These are phyloP conservation scores for Kradibia gibbosae DNA, from an alignment of 1,140 invertebrate species.

Conservation along the genomic window DNA sequence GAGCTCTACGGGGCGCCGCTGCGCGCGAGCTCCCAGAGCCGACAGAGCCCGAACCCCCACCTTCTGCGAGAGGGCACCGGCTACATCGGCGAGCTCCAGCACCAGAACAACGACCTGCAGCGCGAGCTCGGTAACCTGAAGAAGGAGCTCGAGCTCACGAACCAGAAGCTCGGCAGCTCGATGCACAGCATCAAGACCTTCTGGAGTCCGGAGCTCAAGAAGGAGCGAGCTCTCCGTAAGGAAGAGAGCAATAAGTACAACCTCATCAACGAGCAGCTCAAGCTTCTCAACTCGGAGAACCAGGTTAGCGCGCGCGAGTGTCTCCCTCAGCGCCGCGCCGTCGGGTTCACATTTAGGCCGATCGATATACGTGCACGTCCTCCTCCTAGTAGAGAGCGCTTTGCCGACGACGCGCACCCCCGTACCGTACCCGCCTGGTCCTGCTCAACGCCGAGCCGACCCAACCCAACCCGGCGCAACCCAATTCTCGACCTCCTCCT, in stretches of 20 bases:
- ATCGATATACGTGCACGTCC: slow-evolving; percentile 62
- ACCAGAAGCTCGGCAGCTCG: slow-evolving; percentile 97
- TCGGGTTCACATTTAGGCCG: slow-evolving; percentile 64
- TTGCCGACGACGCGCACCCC: neutral
- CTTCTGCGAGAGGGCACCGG: slow-evolving; percentile 70
- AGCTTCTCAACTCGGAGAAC: slow-evolving; percentile 96
- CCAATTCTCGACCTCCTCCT: too few relatives aligned
- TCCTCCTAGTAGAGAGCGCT: slow-evolving; percentile 32
- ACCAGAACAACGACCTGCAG: slow-evolving; percentile 95
- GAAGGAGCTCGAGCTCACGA: slow-evolving; percentile 96
- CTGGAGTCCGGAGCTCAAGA: slow-evolving; percentile 99
- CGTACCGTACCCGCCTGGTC: neutral
- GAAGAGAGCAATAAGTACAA: slow-evolving; percentile 98
- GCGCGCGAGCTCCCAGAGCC: slow-evolving; percentile 73
- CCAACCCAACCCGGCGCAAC: too few relatives aligned
- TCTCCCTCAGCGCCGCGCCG: slow-evolving; percentile 49
- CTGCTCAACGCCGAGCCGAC: slow-evolving; percentile 8
- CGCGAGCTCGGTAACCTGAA: slow-evolving; percentile 96
- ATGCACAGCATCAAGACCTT: slow-evolving; percentile 99
- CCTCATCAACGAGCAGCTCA: slow-evolving; percentile 96
- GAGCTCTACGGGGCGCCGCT: slow-evolving; percentile 77
- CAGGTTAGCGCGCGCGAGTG: slow-evolving; percentile 81
- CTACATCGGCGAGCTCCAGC: slow-evolving; percentile 93
- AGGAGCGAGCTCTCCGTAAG: slow-evolving; percentile 95
- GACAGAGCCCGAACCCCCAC: slow-evolving; percentile 81